phyloP scores from a whole-genome alignment of 2,113 vertebrate genomes.

The Forbesichthys agassizii region DNA sequence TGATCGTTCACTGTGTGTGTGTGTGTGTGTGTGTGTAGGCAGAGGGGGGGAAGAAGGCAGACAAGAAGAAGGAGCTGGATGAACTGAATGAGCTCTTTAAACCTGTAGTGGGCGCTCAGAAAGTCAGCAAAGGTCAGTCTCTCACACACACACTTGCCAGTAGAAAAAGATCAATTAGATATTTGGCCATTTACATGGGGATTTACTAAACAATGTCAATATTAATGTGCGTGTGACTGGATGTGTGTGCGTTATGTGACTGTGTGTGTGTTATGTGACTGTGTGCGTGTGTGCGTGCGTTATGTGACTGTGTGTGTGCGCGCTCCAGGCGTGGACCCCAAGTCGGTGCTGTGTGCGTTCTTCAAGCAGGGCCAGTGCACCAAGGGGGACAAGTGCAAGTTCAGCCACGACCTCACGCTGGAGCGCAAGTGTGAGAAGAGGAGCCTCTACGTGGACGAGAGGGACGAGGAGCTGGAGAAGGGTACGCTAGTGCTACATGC shows the following conservation, averaged over 20 bases:
- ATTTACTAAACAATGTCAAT: too few species aligned
- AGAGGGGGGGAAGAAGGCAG: constrained; percentile 85
- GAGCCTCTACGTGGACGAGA: constrained; percentile 92
- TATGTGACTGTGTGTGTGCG: constrained; percentile 5
- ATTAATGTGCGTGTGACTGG: neutral
- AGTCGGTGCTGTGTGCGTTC: constrained; percentile 97
- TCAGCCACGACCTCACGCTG: constrained; percentile 94
- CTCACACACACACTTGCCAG: constrained; percentile 48
- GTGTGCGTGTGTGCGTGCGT: too few species aligned
- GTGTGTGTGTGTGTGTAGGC: constrained; percentile 50
- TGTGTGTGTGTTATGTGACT: too few species aligned
- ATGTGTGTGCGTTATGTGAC: too few species aligned
- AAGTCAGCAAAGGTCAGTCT: constrained; percentile 91
- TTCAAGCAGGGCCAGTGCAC: constrained; percentile 98
- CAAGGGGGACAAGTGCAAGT: constrained; percentile 98
- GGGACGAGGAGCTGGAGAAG: constrained; percentile 97
- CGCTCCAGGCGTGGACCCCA: constrained; percentile 90
- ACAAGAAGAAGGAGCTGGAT: constrained; percentile 96
- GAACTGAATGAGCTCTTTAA: constrained; percentile 97
- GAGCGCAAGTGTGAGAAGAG: constrained; percentile 97
- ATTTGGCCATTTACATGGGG: too few species aligned
- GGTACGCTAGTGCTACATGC: constrained; percentile 63
- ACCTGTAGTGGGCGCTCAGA: constrained; percentile 94
- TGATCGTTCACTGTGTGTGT: neutral
- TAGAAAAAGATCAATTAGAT: too few species aligned